Conservation (phyloP, 2,113 vertebrate species). For the Papio anubis region DNA sequence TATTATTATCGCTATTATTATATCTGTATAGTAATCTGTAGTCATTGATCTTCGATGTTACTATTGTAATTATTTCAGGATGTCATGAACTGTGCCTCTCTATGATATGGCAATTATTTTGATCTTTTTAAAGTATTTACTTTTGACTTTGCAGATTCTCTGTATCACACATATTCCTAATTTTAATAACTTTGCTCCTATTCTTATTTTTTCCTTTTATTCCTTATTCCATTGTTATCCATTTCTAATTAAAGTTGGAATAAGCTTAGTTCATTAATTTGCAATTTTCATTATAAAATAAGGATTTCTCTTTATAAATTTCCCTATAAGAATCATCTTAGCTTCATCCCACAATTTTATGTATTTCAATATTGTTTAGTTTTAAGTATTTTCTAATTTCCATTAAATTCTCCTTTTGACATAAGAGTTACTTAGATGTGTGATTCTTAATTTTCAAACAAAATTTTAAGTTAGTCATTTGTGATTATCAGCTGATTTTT, state of each 20-base stretch:
- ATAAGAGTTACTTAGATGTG: background rate
- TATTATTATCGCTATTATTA: background rate
- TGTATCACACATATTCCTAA: background rate
- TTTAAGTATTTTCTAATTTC: slow-evolving; percentile 14
- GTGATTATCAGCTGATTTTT: background rate
- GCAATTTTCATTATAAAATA: background rate
- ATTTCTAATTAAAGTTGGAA: slow-evolving; percentile 15
- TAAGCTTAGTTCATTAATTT: background rate
- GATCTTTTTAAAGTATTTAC: background rate
- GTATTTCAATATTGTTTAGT: background rate
- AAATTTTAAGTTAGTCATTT: slow-evolving; percentile 8
- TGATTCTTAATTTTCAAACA: background rate
- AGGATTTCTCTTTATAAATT: background rate
- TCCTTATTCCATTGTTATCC: background rate
- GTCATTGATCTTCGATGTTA: background rate
- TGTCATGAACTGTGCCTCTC: background rate
- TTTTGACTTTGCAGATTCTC: background rate
- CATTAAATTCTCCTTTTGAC: background rate
- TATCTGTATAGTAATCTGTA: background rate
- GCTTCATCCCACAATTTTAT: background rate
- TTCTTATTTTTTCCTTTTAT: background rate
- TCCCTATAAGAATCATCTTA: background rate
- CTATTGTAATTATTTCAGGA: background rate
- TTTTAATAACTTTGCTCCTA: background rate
- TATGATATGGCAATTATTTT: background rate